phyloP scores from a whole-genome alignment of 2,888 invertebrate species.

The Agrilus mali region DNA sequence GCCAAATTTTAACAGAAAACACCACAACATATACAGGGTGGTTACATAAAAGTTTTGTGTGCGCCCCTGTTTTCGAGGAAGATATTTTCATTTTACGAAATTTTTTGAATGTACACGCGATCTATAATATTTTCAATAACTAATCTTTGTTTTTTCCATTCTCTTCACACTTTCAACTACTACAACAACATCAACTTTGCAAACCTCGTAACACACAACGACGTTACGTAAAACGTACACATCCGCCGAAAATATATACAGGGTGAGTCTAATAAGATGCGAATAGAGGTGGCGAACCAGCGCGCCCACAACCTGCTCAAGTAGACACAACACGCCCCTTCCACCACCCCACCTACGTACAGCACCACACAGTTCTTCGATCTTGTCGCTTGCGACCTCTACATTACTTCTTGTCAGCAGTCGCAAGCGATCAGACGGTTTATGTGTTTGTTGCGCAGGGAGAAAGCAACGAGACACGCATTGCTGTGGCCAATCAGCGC shows the following conservation, averaged over 20 bases:
- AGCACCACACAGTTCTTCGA: conserved; percentile 1
- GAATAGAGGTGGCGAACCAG: conserved; percentile 94
- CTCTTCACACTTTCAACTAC: conserved; percentile 21
- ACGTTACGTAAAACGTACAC: conserved; percentile 12
- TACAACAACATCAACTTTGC: conserved; percentile 3
- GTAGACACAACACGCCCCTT: conserved; percentile 39
- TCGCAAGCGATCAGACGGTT: conserved; percentile 18
- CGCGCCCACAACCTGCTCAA: conserved; percentile 93
- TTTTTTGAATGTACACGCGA: too few species aligned
- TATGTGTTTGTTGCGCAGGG: conserved; percentile 45
- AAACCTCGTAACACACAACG: conserved; percentile 8
- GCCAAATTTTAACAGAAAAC: too few species aligned
- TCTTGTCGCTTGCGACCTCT: too few species aligned
- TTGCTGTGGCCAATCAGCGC: conserved; percentile 92
- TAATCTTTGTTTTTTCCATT: conserved; percentile 30
- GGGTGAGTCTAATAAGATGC: conserved; percentile 87
- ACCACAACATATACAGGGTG: too few species aligned
- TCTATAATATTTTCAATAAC: conserved; percentile 22
- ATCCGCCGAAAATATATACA: conserved; percentile 26
- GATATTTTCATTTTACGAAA: too few species aligned
- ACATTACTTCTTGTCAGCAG: not conserved
- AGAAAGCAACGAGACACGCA: conserved; percentile 90
- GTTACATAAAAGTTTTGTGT: too few species aligned
- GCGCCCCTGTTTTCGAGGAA: too few species aligned
- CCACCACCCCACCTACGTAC: conserved; percentile 21